Base-by-base conservation (phyloP, 2,113 vertebrate genomes). In the Apaloderma vittatum region DNA sequence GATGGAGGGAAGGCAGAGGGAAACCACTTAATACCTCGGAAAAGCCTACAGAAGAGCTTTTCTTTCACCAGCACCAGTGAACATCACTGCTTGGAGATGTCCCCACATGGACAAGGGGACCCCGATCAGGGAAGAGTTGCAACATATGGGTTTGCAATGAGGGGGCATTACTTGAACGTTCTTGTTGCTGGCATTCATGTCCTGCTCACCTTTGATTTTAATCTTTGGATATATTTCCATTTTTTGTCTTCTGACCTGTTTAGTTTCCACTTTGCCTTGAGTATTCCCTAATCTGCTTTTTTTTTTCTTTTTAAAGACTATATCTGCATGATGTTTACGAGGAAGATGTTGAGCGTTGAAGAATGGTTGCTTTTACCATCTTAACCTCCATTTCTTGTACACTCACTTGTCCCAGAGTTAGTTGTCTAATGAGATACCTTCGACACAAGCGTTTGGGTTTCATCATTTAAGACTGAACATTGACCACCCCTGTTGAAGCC, bases 111-210 rank as follows among this genome's bases (percentile, higher is more conserved):
- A 18, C 14, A 22, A 40, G 3, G 20, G 15, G 7, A 52, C 36
- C 8, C 24, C 8, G 11, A 21, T 14, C 26, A 6, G 1, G 9
- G 66, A 45, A 14, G 20, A 6, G 13, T 51, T 36, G 59, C 30
- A 43, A 3, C 8, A 2, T 12, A 2, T 1, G 5, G 21, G 9
- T 32, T 68, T 70, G 72, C 17, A 32, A 3, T 1, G 3, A 43
- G 36, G 51, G 55, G 21, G 8, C 0, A 0, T 40, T n/a, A 48
- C 13, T 40, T 36, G 22, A 61, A 16, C 9, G 7, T 40, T 68
- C 34, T 66, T 51, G 3, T 22, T 27, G 23, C 4, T 51, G 65
- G 12, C 14, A 17, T 43, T 91, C 2, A 0, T 9, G 24, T 62
- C 21, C 36, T 71, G n/a, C 57, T 79, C 15, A 20, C 6, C 7